Conservation (phyloP, 2,797 vertebrate species). For the Pogonophryne albipinna region DNA sequence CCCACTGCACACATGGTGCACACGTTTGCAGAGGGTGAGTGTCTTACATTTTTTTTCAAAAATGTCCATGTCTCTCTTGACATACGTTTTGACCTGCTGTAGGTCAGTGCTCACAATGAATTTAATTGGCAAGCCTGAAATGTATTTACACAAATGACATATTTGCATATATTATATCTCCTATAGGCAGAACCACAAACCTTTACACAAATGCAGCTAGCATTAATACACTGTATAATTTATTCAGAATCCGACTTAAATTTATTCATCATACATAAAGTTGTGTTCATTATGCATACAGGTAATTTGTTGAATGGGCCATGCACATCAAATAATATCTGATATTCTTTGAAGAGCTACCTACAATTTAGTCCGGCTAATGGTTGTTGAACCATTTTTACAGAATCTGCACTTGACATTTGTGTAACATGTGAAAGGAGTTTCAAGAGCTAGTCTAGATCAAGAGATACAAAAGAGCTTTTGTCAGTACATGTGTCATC, state of each 20-base stretch:
- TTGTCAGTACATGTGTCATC: constrained; percentile 10
- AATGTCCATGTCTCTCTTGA: constrained; percentile 12
- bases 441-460: constrained; percentile 11
- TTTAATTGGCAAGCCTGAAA: constrained; percentile 22
- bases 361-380: background rate
- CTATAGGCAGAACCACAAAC: constrained; percentile 1
- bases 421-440: background rate
- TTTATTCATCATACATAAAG: constrained; percentile 26
- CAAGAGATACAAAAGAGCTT: constrained; percentile 35
- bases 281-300: constrained; percentile 19
- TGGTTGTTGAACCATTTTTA: background rate
- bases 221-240: constrained; percentile 12
- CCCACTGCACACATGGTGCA: background rate
- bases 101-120: constrained; percentile 26
- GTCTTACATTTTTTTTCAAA: background rate
- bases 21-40: constrained; percentile 6
- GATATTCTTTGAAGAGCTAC: background rate
- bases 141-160: constrained; percentile 34
- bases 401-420: background rate
- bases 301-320: constrained; percentile 2
- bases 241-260: constrained; percentile 9
- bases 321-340: background rate
- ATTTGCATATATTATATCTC: constrained; percentile 31
- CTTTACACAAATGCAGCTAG: constrained; percentile 18
- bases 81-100: background rate